Base-by-base conservation (phyloP, 2,113 vertebrate genomes). In the Ameiurus melas region DNA sequence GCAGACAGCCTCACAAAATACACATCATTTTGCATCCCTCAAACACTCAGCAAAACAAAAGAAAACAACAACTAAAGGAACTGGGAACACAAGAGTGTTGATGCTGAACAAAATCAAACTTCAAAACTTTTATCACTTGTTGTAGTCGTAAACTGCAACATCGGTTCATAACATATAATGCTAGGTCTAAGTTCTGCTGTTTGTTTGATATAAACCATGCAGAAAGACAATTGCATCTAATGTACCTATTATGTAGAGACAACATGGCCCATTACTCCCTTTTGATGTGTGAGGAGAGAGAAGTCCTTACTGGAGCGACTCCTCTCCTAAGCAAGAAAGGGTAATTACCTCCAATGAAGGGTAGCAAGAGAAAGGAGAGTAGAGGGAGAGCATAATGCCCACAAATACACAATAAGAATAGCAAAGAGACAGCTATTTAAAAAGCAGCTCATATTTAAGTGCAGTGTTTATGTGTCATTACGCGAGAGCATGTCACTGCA, bases 331-430 rank as follows among this genome's bases (percentile, higher is more conserved):
- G 89, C 82, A 55, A 85, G 79, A 86, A 83, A 82, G 83, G 84
- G 87, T 91, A 90, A 91, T 91, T 91, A 90, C 89, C 79, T 89
- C 83, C 85, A 91, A 87, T 90, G 89, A 83, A 89, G 85, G 85
- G 85, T 77, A 70, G 33, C 57, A 83, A 53, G 68, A 70, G 58
- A 85, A 57, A 78, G 82, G 71, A 43, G 77, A 36, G 87, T 27
- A 27, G 39, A 55, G 57, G 13, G 84, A 83, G 66, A 60, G 33
- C 60, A 88, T 89, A 89, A 91, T 86, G 90, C 88, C 70, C 79
- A 16, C 57, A 84, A 88, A 86, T 53, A 82, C 90, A 87, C 86
- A 88, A 88, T 73, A 89, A 88, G 87, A 60, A 81, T 22, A 84
- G 84, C 68, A 39, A 85, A 90, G 75, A 89, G 86, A 83, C 71